A percentile compares a stretch with the other conserved stretches of the same genome.
These are phyloP conservation scores for Pipistrellus pipistrellus DNA, from an alignment of 2,797 vertebrate genomes.

Conservation along the genomic window DNA sequence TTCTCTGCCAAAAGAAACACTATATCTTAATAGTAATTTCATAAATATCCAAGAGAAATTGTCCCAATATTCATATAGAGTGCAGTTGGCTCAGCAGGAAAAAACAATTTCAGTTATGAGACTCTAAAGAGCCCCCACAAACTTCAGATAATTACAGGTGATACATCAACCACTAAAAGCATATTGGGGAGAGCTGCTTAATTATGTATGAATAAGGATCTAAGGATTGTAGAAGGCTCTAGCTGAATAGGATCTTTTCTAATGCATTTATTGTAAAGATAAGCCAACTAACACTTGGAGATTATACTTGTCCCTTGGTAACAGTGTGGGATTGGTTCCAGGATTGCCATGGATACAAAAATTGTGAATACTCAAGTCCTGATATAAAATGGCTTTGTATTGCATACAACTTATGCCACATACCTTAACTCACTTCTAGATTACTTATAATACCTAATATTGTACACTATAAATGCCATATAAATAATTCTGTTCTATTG, in stretches of 20 bases:
- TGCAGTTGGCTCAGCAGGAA: conserved; percentile 64
- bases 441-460: background rate
- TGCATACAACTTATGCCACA: background rate
- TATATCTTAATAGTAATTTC: conserved; percentile 66
- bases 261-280: background rate
- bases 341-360: background rate
- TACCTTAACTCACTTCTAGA: background rate
- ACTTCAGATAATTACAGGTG: conserved; percentile 76
- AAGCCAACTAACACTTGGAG: background rate
- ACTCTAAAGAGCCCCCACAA: conserved; percentile 37
- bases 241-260: conserved; percentile 38
- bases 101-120: conserved; percentile 57
- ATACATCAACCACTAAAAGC: conserved; percentile 70
- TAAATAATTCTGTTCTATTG: too few species aligned
- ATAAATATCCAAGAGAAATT: conserved; percentile 73
- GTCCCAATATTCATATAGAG: conserved; percentile 54
- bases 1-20: conserved; percentile 59
- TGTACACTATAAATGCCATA: background rate
- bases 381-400: background rate
- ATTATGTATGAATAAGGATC: conserved; percentile 63
- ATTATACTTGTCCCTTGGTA: background rate
- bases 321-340: background rate
- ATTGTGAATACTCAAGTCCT: background rate
- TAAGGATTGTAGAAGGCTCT: conserved; percentile 44
- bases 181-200: conserved; percentile 44